These are phyloP conservation scores for pig (Sus scrofa) DNA, from an alignment of 2,113 vertebrate species.

Conservation along the genomic window DNA sequence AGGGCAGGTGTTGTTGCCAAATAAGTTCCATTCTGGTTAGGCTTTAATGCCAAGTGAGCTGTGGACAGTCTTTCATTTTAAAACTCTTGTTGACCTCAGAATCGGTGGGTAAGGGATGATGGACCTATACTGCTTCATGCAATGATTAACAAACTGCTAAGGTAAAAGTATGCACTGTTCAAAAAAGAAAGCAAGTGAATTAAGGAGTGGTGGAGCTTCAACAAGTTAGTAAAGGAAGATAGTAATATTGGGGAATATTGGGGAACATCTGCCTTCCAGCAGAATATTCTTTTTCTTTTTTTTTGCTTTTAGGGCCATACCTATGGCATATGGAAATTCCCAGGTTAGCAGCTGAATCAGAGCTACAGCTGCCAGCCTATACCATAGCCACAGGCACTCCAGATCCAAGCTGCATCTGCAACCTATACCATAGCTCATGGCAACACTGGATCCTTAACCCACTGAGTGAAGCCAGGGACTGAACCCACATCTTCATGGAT, in stretches of 20 bases:
- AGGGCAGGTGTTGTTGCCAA: background rate
- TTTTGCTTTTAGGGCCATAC: too few relatives aligned
- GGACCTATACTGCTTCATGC: background rate
- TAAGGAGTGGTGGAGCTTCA: background rate
- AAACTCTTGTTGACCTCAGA: conserved; percentile 2
- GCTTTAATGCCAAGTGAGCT: conserved; percentile 43
- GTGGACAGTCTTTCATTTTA: conserved; percentile 37
- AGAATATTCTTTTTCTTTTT: background rate
- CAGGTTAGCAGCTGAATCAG: too few relatives aligned
- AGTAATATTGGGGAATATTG: background rate
- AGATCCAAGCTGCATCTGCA: too few relatives aligned
- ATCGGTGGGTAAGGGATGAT: background rate
- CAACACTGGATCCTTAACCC: too few relatives aligned
- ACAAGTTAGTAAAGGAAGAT: background rate
- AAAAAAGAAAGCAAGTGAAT: background rate
- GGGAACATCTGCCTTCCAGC: background rate
- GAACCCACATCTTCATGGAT: too few relatives aligned
- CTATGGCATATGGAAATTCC: too few relatives aligned
- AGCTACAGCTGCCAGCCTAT: too few relatives aligned
- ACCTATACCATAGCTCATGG: too few relatives aligned
- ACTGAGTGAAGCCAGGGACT: too few relatives aligned
- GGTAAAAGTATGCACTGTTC: background rate
- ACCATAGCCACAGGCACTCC: too few relatives aligned
- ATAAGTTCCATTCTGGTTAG: background rate
- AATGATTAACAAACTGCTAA: background rate